phyloP scores from a whole-genome alignment of 2,113 vertebrate genomes.

The Phrynosoma blainvillii region DNA sequence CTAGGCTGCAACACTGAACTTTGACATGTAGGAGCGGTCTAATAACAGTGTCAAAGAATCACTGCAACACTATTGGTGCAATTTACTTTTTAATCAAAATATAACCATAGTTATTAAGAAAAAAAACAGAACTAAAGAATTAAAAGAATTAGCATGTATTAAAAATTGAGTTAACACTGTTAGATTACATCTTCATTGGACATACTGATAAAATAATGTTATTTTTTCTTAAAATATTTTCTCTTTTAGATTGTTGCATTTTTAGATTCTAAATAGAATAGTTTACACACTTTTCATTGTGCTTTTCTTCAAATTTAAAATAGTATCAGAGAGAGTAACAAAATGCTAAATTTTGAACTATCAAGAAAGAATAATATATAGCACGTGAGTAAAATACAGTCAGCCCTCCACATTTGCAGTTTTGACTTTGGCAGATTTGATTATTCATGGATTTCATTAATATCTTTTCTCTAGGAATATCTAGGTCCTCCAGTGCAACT shows the following conservation, averaged over 20 bases:
- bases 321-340: neutral
- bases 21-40: no score
- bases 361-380: neutral
- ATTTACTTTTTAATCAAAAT: neutral
- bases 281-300: neutral
- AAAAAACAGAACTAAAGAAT: neutral
- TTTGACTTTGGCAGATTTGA: no score
- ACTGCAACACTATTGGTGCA: neutral
- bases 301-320: neutral
- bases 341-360: neutral
- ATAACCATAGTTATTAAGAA: neutral
- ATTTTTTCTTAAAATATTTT: neutral
- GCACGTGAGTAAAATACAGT: neutral
- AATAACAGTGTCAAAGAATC: neutral
- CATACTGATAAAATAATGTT: neutral
- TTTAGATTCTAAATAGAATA: neutral
- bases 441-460: no score
- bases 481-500: no score
- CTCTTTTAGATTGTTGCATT: neutral
- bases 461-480: no score
- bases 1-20: neutral
- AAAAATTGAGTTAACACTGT: neutral
- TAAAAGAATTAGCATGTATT: slow-evolving; percentile 4
- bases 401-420: no score
- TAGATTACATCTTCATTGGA: neutral